A percentile compares a stretch with the other conserved stretches of the same genome.
phyloP scores from a whole-genome alignment of 2,113 vertebrate genomes.

The Poecilia latipinna region DNA sequence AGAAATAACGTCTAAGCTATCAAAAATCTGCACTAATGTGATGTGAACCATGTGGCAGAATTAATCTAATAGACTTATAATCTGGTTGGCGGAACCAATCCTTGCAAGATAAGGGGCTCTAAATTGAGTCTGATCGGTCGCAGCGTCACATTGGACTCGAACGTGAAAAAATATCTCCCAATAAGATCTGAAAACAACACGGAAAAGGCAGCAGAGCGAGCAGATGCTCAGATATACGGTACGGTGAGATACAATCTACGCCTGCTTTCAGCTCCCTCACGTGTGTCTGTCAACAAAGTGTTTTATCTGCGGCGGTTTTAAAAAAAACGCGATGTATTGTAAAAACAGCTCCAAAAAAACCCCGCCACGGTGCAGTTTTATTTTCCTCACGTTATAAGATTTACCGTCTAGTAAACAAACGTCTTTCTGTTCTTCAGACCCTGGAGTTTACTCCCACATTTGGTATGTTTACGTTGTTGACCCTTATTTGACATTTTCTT shows the following conservation, averaged over 20 bases:
- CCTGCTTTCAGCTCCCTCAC: conserved; percentile 47
- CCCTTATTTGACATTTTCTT: conserved; percentile 76
- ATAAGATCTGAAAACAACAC: conserved; percentile 64
- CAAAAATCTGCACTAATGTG: conserved; percentile 46
- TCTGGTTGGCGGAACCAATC: conserved; percentile 86
- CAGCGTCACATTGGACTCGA: conserved; percentile 74
- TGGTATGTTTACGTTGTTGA: conserved; percentile 55
- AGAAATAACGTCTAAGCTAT: conserved; percentile 53
- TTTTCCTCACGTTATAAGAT: neutral
- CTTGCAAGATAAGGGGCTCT: conserved; percentile 87
- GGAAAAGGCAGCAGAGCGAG: conserved; percentile 17
- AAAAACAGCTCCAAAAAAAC: neutral
- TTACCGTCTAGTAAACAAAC: neutral
- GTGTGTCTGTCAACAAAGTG: conserved; percentile 1
- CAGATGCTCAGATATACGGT: conserved; percentile 58
- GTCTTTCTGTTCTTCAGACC: neutral
- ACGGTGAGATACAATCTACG: conserved; percentile 53
- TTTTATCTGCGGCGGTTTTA: neutral
- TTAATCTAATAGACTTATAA: conserved; percentile 70
- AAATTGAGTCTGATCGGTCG: conserved; percentile 85
- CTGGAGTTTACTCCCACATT: conserved; percentile 9
- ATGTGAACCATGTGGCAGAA: conserved; percentile 43
- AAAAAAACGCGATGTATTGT: neutral
- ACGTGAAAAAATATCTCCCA: conserved; percentile 56
- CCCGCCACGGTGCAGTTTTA: neutral